Evolutionary conservation across 2,797 vertebrate species (phyloP), one percentile per base, ranked within the genome.

Genomic region (Pipistrellus pipistrellus): DNA sequence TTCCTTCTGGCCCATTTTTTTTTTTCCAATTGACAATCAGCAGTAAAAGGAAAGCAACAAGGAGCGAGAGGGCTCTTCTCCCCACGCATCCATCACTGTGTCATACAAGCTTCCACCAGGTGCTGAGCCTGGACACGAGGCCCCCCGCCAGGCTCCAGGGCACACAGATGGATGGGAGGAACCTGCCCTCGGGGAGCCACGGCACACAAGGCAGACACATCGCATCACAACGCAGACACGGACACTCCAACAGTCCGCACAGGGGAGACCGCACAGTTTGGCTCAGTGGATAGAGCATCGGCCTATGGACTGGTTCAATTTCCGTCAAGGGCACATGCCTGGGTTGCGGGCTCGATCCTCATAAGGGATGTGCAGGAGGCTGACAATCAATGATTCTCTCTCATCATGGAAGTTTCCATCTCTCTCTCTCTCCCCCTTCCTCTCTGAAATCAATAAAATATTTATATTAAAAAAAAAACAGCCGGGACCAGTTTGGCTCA

Each of bases 141-240:
- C 6, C 11, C 25, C n/a, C 20, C 27, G 51, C 41, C 30, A 23
- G 85, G 76, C 1, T 10, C 23, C 62, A 0, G 6, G 41, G 55
- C 66, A 55, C 0, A 0, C 41, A 21, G 68, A 41, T 1, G 1
- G 62, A 11, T 1, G 3, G 38, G 53, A n/a, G 73, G n/a, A 2
- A n/a, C 69, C 23, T 30, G 77, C 4, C 20, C 46, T 20, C 77
- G 0, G 0, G 7, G 41, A 27, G 73, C 5, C 0, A 46, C 11
- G 4, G 8, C 0, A 0, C 53, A 55, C 0, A 46, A 11, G 4
- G 8, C 0, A 0, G 53, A 55, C 53, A 55, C 18, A 21, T 11
- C n/a, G 5, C 32, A 17, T 62, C 57, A 62, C 23, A 27, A 12
- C 4, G 35, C 68, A 62, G 75, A 32, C 12, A 4, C 2, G 6